A percentile compares a stretch with the other conserved stretches of the same genome.
Conservation (phyloP, 2,888 invertebrate genomes). For the Ennomos fuscantarius region DNA sequence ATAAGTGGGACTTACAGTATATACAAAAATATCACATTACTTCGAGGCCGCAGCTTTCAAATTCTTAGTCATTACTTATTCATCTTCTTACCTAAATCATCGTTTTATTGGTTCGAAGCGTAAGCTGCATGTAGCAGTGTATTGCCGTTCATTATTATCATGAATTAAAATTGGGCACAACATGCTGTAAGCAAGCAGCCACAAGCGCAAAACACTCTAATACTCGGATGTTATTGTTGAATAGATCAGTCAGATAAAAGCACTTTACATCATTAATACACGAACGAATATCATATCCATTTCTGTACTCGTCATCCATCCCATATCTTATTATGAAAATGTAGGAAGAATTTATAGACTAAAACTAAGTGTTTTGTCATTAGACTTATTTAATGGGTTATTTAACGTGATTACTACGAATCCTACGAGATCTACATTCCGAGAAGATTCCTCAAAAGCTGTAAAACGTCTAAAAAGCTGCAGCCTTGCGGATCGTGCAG, state of each 20-base stretch:
- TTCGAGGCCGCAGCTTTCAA: slow-evolving; percentile 85
- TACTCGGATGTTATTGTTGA: slow-evolving; percentile 37
- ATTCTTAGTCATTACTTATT: slow-evolving; percentile 79
- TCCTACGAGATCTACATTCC: slow-evolving; percentile 62
- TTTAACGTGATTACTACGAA: slow-evolving; percentile 60
- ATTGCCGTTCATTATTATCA: slow-evolving; percentile 41
- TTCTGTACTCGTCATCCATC: slow-evolving; percentile 48
- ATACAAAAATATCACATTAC: slow-evolving; percentile 86
- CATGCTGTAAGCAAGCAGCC: slow-evolving; percentile 44
- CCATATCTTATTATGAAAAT: slow-evolving; percentile 54
- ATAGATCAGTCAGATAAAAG: slow-evolving; percentile 43
- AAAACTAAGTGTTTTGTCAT: slow-evolving; percentile 60
- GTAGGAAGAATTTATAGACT: slow-evolving; percentile 59
- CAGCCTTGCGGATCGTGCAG: slow-evolving; percentile 70
- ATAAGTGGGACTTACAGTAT: slow-evolving; percentile 85
- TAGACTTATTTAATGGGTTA: slow-evolving; percentile 51
- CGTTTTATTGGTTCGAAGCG: slow-evolving; percentile 72
- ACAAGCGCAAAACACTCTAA: slow-evolving; percentile 55
- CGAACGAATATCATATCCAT: slow-evolving; percentile 45
- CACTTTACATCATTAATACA: slow-evolving; percentile 26
- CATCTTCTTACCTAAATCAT: slow-evolving; percentile 78
- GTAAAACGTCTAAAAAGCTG: slow-evolving; percentile 69
- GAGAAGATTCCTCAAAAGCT: slow-evolving; percentile 52
- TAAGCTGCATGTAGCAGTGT: slow-evolving; percentile 70
- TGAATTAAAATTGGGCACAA: slow-evolving; percentile 25